Base-by-base conservation (phyloP, 2,797 vertebrate genomes). In the Chelmon rostratus region DNA sequence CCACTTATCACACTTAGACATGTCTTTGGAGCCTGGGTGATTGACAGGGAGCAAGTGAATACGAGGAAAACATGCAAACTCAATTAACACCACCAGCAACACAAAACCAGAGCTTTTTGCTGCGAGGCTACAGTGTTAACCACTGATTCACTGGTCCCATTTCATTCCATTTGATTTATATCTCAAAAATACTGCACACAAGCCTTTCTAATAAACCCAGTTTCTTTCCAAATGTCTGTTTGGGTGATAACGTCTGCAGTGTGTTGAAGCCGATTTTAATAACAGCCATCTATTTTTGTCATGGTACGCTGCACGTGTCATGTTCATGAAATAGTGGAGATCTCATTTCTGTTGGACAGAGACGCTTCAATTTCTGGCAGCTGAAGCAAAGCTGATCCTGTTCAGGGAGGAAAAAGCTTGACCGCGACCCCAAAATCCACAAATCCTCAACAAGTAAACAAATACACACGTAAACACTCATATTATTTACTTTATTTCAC, bases 371-470 rank as follows among this genome's bases (percentile, higher is more conserved):
- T 25, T 40, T 57, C n/a, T 6, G 47, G 11, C 28, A 50, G 12
- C 42, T 57, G 42, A 28, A 49, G 33, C 28, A 47, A 49, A 63
- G 6, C 18, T 31, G 19, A 9, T 49, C 19, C n/a, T 33, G 10
- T 35, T 65, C 21, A 1, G 11, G 31, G 10, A 1, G 15, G 33
- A 21, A 12, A 12, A 18, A 18, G n/a, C 18, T 12, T 6, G 33
- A 59, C 10, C 18, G 19, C 8, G 10, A 1, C 19, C 31, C 25
- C 37, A 15, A 63, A 38, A 25, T 61, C 33, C 4, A 31, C 33
- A 62, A 63, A 82, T 66, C 47, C 8, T n/a, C 18, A 52, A 40
- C 16, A 57, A 54, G 25, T n/a, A 38, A 52, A 61, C 15, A 49
- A 68, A 78, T 8, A 53, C 23, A 23, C 64, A 18, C 7, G 23